phyloP scores from a whole-genome alignment of 2,888 invertebrate genomes.

The Drosophila acutilabella region DNA sequence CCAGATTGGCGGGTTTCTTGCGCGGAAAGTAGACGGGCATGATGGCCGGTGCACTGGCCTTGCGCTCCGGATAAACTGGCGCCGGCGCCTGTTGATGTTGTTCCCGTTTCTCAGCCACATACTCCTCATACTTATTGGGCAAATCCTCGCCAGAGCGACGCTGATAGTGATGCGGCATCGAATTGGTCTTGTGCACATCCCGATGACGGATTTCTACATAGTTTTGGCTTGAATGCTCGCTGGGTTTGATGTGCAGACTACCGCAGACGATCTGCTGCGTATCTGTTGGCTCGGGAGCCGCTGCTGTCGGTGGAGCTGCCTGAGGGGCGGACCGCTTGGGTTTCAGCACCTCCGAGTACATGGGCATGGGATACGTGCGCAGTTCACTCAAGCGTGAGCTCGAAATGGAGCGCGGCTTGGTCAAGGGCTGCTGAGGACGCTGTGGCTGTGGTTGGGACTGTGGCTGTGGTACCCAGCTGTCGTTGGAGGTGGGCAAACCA shows the following conservation, averaged over 20 bases:
- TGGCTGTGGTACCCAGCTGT: slow-evolving; percentile 89
- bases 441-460: slow-evolving; percentile 88
- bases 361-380: slow-evolving; percentile 76
- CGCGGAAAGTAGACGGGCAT: slow-evolving; percentile 82
- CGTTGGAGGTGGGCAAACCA: slow-evolving; percentile 81
- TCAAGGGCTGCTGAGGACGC: slow-evolving; percentile 53
- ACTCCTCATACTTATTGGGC: slow-evolving; percentile 84
- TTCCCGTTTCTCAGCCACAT: slow-evolving; percentile 82
- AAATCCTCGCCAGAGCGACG: slow-evolving; percentile 78
- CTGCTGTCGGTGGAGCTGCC: neutral
- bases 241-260: slow-evolving; percentile 82
- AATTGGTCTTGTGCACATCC: slow-evolving; percentile 80
- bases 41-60: slow-evolving; percentile 56
- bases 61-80: slow-evolving; percentile 80
- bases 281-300: slow-evolving; percentile 44
- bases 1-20: slow-evolving; percentile 91
- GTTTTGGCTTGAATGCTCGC: slow-evolving; percentile 70
- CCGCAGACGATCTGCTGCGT: slow-evolving; percentile 78
- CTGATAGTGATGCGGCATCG: slow-evolving; percentile 84
- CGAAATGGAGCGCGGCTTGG: slow-evolving; percentile 83
- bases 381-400: slow-evolving; percentile 80
- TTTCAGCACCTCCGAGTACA: slow-evolving; percentile 84
- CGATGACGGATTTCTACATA: slow-evolving; percentile 82
- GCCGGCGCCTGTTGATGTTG: slow-evolving; percentile 76
- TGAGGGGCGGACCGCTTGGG: slow-evolving; percentile 62